Conservation (phyloP, 2,113 vertebrate genomes). For the Benitochromis conjunctus region DNA sequence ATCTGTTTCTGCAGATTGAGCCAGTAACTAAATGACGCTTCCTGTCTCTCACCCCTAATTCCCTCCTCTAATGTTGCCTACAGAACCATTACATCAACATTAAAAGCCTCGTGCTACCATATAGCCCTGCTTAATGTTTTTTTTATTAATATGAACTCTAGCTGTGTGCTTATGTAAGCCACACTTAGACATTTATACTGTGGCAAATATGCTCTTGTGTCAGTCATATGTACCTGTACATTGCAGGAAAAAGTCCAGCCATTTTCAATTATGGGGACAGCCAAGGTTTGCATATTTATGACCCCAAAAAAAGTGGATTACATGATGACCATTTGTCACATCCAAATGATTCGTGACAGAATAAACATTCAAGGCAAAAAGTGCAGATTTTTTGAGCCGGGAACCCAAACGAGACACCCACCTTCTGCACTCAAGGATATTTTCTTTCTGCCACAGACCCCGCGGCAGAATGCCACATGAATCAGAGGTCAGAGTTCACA, state of each 20-base stretch:
- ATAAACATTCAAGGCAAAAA: constrained; percentile 26
- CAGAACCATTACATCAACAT: constrained; percentile 23
- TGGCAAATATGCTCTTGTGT: background rate
- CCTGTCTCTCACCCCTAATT: constrained; percentile 53
- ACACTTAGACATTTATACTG: background rate
- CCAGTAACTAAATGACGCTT: constrained; percentile 56
- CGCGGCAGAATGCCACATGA: constrained; percentile 22
- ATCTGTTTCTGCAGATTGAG: constrained; percentile 82
- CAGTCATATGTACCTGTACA: background rate
- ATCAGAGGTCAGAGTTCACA: constrained; percentile 56
- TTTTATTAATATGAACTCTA: background rate
- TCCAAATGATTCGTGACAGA: constrained; percentile 41
- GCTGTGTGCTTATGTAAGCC: background rate
- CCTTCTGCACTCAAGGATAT: background rate
- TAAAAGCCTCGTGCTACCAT: background rate
- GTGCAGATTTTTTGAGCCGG: background rate
- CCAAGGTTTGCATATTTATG: background rate
- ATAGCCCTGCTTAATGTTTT: background rate
- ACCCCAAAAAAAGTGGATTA: background rate
- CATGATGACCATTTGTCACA: background rate
- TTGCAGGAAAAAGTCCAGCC: background rate
- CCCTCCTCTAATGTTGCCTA: constrained; percentile 27
- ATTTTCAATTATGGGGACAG: background rate
- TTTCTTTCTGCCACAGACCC: background rate
- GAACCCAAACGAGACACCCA: background rate